These are phyloP conservation scores for Neosilurus hyrtlii DNA, from an alignment of 2,797 vertebrate genomes.

Conservation along the genomic window DNA sequence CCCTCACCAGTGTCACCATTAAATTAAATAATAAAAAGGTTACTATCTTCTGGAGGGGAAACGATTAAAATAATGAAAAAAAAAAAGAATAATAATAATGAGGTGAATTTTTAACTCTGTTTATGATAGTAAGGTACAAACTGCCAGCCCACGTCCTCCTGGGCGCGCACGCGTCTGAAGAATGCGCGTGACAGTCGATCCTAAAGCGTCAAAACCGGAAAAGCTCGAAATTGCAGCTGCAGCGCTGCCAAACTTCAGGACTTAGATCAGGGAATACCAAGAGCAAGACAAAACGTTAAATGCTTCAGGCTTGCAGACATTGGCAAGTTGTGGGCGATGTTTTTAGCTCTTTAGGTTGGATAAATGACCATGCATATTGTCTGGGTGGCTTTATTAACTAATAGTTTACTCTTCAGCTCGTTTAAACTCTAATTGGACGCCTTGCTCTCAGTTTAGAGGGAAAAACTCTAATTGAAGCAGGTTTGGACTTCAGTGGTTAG, in stretches of 20 bases:
- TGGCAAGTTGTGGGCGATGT: not conserved
- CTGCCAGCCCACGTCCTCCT: too few species aligned
- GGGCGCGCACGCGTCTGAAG: too few species aligned
- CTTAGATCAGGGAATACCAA: too few species aligned
- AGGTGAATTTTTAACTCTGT: not conserved
- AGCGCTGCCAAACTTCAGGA: too few species aligned
- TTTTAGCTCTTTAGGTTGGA: not conserved
- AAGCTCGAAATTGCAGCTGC: not conserved
- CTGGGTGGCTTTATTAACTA: not conserved
- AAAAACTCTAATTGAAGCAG: not conserved
- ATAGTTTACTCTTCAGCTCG: not conserved
- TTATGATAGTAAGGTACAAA: not conserved
- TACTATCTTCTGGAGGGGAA: not conserved
- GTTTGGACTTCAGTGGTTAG: not conserved
- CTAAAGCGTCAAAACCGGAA: not conserved
- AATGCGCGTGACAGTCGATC: not conserved
- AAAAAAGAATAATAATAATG: not conserved
- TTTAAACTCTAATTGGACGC: not conserved
- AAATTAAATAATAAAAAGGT: too few species aligned
- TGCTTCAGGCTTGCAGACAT: not conserved
- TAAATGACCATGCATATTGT: too few species aligned
- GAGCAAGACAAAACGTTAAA: not conserved
- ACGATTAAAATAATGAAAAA: too few species aligned
- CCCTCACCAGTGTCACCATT: too few species aligned
- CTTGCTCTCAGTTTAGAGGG: not conserved